Conservation (phyloP, 2,113 vertebrate genomes). For the Pteropus alecto region DNA sequence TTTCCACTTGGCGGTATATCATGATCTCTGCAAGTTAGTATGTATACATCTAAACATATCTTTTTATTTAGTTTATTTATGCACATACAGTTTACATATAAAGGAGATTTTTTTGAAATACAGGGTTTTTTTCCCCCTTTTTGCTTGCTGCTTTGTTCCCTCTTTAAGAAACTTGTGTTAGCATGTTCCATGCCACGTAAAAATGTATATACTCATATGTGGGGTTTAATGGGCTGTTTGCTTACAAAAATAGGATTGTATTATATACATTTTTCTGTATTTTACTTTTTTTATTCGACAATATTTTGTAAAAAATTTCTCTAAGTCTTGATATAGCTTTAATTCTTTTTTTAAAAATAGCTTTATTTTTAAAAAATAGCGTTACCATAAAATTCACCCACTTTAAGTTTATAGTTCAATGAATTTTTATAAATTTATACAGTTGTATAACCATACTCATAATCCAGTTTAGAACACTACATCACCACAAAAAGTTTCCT, state of each 20-base stretch:
- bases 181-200: not conserved
- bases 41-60: not conserved
- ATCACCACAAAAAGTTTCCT: not conserved
- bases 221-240: not conserved
- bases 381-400: not conserved
- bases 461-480: not conserved
- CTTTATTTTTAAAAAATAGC: not conserved
- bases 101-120: not conserved
- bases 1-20: not conserved
- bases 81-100: not conserved
- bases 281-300: constrained; percentile 10
- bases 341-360: not conserved
- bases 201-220: not conserved
- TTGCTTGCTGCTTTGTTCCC: not conserved
- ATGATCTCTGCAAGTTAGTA: not conserved
- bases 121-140: not conserved
- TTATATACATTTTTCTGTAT: not conserved
- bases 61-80: not conserved
- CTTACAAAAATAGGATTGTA: not conserved
- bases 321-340: not conserved
- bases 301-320: not conserved
- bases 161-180: not conserved
- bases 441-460: not conserved
- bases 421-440: not conserved
- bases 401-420: not conserved